Conservation (phyloP, 2,797 vertebrate species). For the Cygnus olor region DNA sequence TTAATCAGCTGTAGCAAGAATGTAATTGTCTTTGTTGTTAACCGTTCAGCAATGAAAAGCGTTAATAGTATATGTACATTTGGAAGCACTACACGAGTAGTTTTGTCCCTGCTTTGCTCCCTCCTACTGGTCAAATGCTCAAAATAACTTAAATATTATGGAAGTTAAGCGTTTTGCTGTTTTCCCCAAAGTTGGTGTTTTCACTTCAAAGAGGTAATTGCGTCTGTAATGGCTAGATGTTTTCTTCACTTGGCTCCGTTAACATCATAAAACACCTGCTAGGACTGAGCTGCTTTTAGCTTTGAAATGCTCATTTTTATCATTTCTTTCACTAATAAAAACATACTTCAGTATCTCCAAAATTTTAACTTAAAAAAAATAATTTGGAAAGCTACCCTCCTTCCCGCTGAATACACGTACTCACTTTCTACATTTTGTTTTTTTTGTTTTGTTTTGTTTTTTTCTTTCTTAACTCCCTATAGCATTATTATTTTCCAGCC, state of each 20-base stretch:
- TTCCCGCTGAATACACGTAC: not conserved
- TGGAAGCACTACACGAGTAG: constrained; percentile 1
- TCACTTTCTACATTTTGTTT: not conserved
- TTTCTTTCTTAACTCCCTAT: not conserved
- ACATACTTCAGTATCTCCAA: not conserved
- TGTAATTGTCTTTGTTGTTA: constrained; percentile 68
- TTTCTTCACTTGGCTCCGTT: not conserved
- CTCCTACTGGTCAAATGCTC: constrained; percentile 58
- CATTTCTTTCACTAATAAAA: not conserved
- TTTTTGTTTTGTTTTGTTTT: not conserved
- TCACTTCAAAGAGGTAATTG: constrained; percentile 43
- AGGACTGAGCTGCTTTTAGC: not conserved
- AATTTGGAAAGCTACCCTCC: accelerated
- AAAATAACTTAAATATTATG: constrained; percentile 57
- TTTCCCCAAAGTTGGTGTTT: constrained; percentile 18
- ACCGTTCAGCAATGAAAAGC: constrained; percentile 57
- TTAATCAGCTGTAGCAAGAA: constrained; percentile 74
- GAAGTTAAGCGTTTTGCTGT: constrained; percentile 8
- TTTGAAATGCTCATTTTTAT: not conserved
- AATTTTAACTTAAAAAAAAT: not conserved
- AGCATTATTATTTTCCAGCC: not conserved
- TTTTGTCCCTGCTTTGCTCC: constrained; percentile 53
- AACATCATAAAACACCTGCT: constrained; percentile 43
- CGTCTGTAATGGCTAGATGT: not conserved
- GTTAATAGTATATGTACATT: constrained; percentile 43